Evolutionary conservation across 2,888 invertebrate genomes (phyloP).

Genomic region (Siphlonurus alternatus): DNA sequence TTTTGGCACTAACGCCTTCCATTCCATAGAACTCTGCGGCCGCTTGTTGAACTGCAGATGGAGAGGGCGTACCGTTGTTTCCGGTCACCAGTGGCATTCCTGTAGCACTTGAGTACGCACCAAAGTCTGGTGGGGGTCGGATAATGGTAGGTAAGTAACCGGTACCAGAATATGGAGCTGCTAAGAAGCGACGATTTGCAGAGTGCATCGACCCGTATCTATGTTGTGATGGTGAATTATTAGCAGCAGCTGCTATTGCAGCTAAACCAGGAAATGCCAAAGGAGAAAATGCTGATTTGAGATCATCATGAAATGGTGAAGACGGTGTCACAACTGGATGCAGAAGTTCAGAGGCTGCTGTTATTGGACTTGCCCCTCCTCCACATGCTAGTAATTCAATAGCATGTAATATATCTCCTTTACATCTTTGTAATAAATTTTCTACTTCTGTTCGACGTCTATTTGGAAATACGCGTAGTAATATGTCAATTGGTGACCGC

Average conservation of each 20-base stretch:
- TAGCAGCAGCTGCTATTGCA: constrained; percentile 23
- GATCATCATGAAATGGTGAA: constrained; percentile 29
- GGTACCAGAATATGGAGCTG: constrained; percentile 68
- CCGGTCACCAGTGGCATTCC: not conserved
- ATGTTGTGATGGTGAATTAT: constrained; percentile 21
- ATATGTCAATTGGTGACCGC: constrained; percentile 60
- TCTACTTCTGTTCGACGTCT: constrained; percentile 76
- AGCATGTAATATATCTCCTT: constrained; percentile 80
- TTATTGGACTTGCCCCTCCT: constrained; percentile 20
- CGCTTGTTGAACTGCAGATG: not conserved
- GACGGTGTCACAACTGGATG: constrained; percentile 9
- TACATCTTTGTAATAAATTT: constrained; percentile 60
- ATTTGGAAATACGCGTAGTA: constrained; percentile 78
- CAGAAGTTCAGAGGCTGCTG: constrained; percentile 2
- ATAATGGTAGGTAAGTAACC: constrained; percentile 69
- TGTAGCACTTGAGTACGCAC: not conserved
- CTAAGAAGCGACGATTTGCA: constrained; percentile 45
- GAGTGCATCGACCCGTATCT: constrained; percentile 37
- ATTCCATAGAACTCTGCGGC: not conserved
- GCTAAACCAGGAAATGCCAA: constrained; percentile 23
- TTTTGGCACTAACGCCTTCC: not conserved
- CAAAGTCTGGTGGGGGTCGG: constrained; percentile 23
- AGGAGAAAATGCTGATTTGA: constrained; percentile 64
- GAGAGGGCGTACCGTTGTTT: not conserved
- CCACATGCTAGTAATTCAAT: constrained; percentile 80